Conservation (phyloP, 2,113 vertebrate species). For the Ondatra zibethicus region DNA sequence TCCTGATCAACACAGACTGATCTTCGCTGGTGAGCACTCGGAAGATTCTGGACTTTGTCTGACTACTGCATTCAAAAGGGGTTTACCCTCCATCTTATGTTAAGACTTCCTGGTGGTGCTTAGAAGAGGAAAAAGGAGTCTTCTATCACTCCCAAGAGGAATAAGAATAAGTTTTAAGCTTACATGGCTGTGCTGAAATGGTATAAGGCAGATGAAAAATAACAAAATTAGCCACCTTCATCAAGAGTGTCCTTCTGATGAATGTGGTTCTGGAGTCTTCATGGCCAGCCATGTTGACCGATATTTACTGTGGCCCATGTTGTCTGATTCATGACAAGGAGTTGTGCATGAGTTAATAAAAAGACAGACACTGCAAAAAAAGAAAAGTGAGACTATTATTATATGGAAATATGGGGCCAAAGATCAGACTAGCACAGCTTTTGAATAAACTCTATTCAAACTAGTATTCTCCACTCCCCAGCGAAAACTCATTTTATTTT, state of each 20-base stretch:
- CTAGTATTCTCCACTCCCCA: neutral
- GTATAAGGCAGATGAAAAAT: neutral
- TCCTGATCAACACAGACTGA: no score
- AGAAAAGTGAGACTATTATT: neutral
- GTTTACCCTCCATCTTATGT: neutral
- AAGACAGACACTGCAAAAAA: neutral
- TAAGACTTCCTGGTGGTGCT: neutral
- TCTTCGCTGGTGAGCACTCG: no score
- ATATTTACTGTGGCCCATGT: neutral
- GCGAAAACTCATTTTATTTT: neutral
- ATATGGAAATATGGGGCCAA: neutral
- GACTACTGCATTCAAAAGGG: no score
- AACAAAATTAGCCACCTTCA: neutral
- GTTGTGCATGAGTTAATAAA: neutral
- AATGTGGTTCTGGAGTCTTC: neutral
- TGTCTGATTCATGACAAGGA: neutral
- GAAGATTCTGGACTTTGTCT: no score
- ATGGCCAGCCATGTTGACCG: neutral
- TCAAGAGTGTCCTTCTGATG: neutral
- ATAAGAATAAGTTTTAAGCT: neutral
- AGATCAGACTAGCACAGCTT: conserved; percentile 8
- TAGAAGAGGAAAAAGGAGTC: neutral
- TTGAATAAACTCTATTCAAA: neutral
- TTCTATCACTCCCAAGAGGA: neutral
- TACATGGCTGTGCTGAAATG: neutral